phyloP scores from a whole-genome alignment of 2,797 vertebrate species.

The Limnodromus scolopaceus region DNA sequence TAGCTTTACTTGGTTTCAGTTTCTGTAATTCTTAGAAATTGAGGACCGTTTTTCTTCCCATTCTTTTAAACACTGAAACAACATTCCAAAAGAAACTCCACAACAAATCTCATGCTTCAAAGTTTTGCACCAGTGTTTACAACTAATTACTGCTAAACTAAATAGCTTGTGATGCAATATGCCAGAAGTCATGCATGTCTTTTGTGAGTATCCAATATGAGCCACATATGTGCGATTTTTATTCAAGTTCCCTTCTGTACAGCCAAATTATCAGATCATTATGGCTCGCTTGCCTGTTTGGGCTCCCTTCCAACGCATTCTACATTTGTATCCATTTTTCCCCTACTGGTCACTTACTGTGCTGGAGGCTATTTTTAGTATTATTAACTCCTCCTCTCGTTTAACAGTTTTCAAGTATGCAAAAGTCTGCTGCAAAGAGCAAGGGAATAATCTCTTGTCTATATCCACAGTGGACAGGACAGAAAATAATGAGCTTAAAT shows the following conservation, averaged over 20 bases:
- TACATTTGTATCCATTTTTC: neutral
- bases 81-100: neutral
- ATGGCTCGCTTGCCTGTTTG: neutral
- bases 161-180: constrained; percentile 1
- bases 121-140: constrained; percentile 2
- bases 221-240: constrained; percentile 16
- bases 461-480: neutral
- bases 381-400: neutral
- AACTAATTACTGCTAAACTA: constrained; percentile 20
- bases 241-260: constrained; percentile 56
- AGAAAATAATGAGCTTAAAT: neutral
- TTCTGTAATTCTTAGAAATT: neutral
- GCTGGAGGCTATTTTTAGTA: constrained; percentile 8
- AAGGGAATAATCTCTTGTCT: neutral
- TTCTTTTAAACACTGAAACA: neutral
- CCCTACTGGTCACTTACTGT: constrained; percentile 9
- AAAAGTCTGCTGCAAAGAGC: neutral
- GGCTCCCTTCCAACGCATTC: constrained; percentile 18
- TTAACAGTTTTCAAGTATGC: neutral
- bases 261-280: constrained; percentile 50
- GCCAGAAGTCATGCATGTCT: constrained; percentile 14
- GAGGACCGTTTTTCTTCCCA: neutral
- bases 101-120: neutral
- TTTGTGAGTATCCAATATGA: constrained; percentile 8
- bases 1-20: neutral